A percentile compares a stretch with the other conserved stretches of the same genome.
Evolutionary conservation across 2,888 invertebrate genomes (phyloP).

Genomic region (Agapetus fuscipes): DNA sequence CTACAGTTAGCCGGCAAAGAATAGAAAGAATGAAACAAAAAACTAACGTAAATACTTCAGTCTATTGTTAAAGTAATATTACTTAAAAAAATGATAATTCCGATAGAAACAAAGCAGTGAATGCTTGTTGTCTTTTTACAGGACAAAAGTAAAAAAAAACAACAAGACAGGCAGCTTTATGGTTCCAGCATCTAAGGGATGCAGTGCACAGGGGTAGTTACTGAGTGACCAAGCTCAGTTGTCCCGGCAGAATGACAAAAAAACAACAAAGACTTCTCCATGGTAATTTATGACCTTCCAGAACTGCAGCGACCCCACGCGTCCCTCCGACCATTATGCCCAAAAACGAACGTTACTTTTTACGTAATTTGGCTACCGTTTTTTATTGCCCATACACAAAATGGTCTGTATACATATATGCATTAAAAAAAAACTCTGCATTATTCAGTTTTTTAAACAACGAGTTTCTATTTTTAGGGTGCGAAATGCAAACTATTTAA

Average conservation of each 20-base stretch:
- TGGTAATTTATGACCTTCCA: constrained; percentile 11
- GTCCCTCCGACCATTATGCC: constrained; percentile 1
- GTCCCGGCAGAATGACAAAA: too few species aligned
- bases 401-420: too few species aligned
- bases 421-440: too few species aligned
- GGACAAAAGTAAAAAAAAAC: constrained; percentile 6
- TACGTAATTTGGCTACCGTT: constrained; percentile 9
- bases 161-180: too few species aligned
- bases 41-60: not conserved
- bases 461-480: constrained; percentile 11
- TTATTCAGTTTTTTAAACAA: constrained; percentile 8
- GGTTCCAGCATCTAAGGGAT: too few species aligned
- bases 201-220: too few species aligned
- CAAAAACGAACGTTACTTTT: not conserved
- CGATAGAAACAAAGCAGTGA: not conserved
- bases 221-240: too few species aligned
- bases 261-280: constrained; percentile 9
- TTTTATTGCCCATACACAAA: too few species aligned
- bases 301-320: constrained; percentile 18
- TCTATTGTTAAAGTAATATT: not conserved
- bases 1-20: too few species aligned
- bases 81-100: not conserved
- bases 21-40: not conserved
- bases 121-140: constrained; percentile 5
- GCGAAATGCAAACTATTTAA: constrained; percentile 17